phyloP scores from a whole-genome alignment of 2,113 vertebrate genomes.

The Sphaerodactylus townsendi region DNA sequence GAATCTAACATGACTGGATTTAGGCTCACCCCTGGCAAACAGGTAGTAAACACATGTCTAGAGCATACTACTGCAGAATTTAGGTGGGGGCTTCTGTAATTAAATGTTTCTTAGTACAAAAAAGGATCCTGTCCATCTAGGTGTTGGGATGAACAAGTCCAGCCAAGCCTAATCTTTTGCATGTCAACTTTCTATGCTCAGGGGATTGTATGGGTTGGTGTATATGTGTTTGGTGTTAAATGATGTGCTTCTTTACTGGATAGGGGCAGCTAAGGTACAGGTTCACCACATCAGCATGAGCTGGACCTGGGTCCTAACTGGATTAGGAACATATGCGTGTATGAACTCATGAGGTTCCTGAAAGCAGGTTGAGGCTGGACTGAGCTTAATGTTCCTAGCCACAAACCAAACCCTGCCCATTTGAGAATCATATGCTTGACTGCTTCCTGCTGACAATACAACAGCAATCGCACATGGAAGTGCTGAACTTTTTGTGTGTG shows the following conservation, averaged over 20 bases:
- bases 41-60: background rate
- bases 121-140: background rate
- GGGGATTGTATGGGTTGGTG: background rate
- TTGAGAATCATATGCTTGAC: background rate
- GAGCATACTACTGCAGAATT: background rate
- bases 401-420: background rate
- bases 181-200: background rate
- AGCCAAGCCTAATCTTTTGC: background rate
- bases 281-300: background rate
- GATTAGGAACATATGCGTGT: background rate
- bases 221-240: background rate
- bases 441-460: background rate
- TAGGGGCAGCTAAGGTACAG: background rate
- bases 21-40: background rate
- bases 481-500: background rate
- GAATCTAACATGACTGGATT: background rate
- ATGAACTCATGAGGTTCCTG: background rate
- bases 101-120: background rate
- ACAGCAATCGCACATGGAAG: slow-evolving; percentile 11
- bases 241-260: background rate
- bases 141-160: background rate
- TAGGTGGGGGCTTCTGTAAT: background rate
- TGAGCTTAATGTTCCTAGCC: background rate
- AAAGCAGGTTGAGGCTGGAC: background rate
- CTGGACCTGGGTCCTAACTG: too few species aligned